Evolutionary conservation across 2,888 invertebrate species (phyloP).

Genomic region (Dynastes hyllus): DNA sequence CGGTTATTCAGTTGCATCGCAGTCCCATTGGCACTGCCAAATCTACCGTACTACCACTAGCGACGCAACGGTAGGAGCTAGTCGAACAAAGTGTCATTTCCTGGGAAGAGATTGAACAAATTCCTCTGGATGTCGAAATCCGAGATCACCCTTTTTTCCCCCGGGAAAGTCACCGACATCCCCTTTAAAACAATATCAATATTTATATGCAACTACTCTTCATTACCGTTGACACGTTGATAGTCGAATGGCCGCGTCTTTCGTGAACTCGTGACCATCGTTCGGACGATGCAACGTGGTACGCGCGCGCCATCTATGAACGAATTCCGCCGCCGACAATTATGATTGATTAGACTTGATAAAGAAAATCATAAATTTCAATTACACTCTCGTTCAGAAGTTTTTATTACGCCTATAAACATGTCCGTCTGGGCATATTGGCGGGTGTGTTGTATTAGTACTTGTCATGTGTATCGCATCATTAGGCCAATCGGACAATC

Average conservation of each 20-base stretch:
- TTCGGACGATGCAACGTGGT: conserved; percentile 57
- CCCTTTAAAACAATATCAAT: conserved; percentile 72
- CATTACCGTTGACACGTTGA: conserved; percentile 69
- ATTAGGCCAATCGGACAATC: conserved; percentile 17
- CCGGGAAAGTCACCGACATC: conserved; percentile 71
- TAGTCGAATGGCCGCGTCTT: conserved; percentile 62
- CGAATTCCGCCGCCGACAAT: conserved; percentile 57
- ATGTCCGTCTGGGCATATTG: conserved; percentile 1
- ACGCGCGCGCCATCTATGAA: conserved; percentile 22
- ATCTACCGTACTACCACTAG: neutral
- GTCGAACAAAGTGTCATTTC: conserved; percentile 27
- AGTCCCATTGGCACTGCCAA: neutral
- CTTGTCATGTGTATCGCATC: conserved; percentile 3
- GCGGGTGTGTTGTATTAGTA: neutral
- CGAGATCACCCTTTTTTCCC: conserved; percentile 55
- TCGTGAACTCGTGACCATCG: conserved; percentile 56
- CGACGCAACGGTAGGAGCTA: neutral
- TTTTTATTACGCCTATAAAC: conserved; percentile 51
- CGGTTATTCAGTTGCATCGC: neutral
- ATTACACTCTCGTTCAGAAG: conserved; percentile 57
- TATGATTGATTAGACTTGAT: conserved; percentile 64
- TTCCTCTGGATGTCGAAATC: conserved; percentile 60
- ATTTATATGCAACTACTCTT: conserved; percentile 70
- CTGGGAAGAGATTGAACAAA: conserved; percentile 72
- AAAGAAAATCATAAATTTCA: conserved; percentile 63